Conservation (phyloP, 2,888 invertebrate genomes). For the Miltochrista miniata region DNA sequence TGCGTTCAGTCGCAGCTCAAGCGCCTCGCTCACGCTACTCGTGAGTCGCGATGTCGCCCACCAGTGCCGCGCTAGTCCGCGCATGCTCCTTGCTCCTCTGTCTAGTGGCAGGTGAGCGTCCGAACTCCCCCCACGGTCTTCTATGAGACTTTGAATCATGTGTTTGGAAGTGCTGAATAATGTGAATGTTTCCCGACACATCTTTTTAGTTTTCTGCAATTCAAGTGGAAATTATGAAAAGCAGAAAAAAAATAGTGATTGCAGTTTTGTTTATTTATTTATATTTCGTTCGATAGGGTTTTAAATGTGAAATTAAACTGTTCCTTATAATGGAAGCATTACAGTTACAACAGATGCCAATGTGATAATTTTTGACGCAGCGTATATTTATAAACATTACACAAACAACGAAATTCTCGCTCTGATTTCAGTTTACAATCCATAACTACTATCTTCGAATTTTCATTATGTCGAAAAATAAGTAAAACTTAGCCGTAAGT, state of each 20-base stretch:
- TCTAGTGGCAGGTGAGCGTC: slow-evolving; percentile 62
- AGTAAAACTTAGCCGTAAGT: not conserved
- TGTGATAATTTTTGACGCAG: not conserved
- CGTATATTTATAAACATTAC: not conserved
- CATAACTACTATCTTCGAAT: not conserved
- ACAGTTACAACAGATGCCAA: not conserved
- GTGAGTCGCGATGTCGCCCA: slow-evolving; percentile 26
- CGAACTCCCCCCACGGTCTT: not conserved
- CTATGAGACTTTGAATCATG: slow-evolving; percentile 25
- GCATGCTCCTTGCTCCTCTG: slow-evolving; percentile 54
- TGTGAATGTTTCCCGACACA: not conserved
- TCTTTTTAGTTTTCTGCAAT: too few relatives aligned
- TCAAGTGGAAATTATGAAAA: not conserved
- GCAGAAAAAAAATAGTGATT: not conserved
- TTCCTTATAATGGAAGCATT: not conserved
- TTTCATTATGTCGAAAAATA: not conserved
- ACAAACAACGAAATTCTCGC: not conserved
- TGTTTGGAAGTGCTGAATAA: slow-evolving; percentile 18
- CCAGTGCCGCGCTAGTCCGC: slow-evolving; percentile 46
- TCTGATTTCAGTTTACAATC: not conserved
- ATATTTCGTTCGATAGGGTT: slow-evolving; percentile 1
- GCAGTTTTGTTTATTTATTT: not conserved
- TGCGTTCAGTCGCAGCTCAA: slow-evolving; percentile 42
- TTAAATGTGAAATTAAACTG: not conserved
- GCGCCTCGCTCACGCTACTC: slow-evolving; percentile 33